Conservation (phyloP, 1,140 invertebrate genomes). For the Neodiprion virginianus region DNA sequence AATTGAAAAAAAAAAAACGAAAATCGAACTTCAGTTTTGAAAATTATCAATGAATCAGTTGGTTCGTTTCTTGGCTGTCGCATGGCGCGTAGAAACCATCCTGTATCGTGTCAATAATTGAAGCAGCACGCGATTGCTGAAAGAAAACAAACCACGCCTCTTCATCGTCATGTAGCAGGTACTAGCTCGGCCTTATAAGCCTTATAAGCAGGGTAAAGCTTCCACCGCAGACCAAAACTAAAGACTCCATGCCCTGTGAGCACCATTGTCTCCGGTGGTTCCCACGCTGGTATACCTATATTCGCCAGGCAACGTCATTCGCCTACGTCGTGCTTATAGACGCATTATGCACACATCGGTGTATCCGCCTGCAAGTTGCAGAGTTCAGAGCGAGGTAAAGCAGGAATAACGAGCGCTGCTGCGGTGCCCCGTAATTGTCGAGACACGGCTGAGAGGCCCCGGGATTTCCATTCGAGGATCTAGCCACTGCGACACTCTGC, state of each 20-base stretch:
- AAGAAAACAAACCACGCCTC: not conserved
- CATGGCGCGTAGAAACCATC: not conserved
- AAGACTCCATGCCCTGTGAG: not conserved
- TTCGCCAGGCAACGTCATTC: not conserved
- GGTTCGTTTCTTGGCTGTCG: too few species aligned
- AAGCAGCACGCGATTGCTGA: not conserved
- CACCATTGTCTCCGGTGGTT: not conserved
- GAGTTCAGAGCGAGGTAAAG: not conserved
- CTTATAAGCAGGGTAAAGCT: not conserved
- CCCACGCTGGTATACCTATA: not conserved
- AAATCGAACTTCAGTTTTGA: too few species aligned
- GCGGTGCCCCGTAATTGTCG: slow-evolving; percentile 3
- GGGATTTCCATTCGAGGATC: too few species aligned
- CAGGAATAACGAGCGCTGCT: not conserved
- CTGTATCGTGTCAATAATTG: too few species aligned
- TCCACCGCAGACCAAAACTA: not conserved
- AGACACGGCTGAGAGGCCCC: not conserved
- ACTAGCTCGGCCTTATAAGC: not conserved
- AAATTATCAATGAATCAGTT: too few species aligned
- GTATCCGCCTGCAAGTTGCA: not conserved
- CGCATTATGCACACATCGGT: not conserved
- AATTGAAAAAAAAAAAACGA: too few species aligned
- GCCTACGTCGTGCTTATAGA: not conserved
- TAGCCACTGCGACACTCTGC: too few species aligned
- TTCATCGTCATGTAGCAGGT: not conserved